Evolutionary conservation across 2,113 vertebrate species (phyloP).

Genomic region (Carettochelys insculpta): DNA sequence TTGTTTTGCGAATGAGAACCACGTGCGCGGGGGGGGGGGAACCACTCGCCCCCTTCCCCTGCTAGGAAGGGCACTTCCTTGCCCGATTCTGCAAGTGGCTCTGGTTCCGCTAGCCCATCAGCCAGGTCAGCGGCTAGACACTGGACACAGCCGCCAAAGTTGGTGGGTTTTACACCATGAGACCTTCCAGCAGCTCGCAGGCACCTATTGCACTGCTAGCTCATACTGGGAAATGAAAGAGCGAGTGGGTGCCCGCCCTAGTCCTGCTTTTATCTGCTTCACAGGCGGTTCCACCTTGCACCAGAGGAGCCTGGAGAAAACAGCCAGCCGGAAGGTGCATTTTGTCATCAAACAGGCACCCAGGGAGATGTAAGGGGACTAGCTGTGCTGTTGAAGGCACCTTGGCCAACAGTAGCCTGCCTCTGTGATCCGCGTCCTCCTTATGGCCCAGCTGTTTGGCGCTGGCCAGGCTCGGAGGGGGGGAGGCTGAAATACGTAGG

Average conservation of each 20-base stretch:
- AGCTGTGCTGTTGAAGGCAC: background rate
- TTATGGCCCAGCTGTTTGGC: background rate
- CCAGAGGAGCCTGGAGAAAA: background rate
- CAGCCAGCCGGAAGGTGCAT: accelerated
- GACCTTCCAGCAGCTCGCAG: background rate
- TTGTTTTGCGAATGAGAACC: conserved; percentile 74
- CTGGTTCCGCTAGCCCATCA: conserved; percentile 2
- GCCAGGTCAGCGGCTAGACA: background rate
- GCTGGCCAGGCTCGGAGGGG: background rate
- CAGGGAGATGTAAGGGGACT: background rate
- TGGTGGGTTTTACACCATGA: no score
- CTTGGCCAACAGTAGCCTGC: background rate
- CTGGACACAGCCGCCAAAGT: background rate
- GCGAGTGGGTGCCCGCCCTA: accelerated
- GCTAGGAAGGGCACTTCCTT: conserved; percentile 39
- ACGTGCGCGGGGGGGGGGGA: conserved; percentile 5
- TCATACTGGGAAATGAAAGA: no score
- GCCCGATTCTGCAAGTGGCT: conserved; percentile 5
- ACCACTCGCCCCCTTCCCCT: background rate
- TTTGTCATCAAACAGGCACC: background rate
- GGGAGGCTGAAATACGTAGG: conserved; percentile 1
- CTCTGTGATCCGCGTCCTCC: background rate
- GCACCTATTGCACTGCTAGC: background rate
- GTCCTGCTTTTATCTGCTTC: background rate
- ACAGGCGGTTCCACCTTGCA: conserved; percentile 34